A percentile compares a stretch with the other conserved stretches of the same genome.
These are phyloP conservation scores for Punctoribates punctum DNA, from an alignment of 2,888 invertebrate genomes.

Conservation along the genomic window DNA sequence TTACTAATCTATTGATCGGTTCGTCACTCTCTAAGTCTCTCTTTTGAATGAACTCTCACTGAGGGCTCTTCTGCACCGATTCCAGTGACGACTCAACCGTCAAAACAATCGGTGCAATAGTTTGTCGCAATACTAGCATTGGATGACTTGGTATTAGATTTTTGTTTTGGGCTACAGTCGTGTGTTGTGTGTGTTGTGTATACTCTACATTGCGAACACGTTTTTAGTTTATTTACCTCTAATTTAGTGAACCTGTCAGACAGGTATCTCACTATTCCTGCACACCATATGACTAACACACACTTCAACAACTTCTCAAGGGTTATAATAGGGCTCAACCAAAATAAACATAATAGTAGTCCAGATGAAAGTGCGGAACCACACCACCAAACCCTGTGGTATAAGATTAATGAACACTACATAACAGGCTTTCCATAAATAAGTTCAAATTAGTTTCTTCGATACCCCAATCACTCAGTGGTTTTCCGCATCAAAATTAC, in stretches of 20 bases:
- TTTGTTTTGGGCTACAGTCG: neutral
- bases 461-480: no score
- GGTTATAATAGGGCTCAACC: no score
- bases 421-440: no score
- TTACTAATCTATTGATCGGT: neutral
- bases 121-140: neutral
- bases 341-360: no score
- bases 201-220: slow-evolving; percentile 8
- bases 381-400: no score
- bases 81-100: neutral
- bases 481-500: no score
- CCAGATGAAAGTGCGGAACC: no score
- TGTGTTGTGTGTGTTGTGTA: neutral
- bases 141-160: neutral
- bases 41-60: neutral
- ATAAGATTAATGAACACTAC: no score
- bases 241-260: neutral
- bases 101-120: slow-evolving; percentile 35
- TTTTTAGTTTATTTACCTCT: slow-evolving; percentile 30
- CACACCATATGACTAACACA: neutral
- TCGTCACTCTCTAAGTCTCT: neutral
- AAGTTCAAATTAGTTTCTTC: no score
- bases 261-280: neutral
- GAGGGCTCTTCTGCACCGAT: neutral
- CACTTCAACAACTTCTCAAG: no score